Base-by-base conservation (phyloP, 2,797 vertebrate species). In the Esox masquinongy region DNA sequence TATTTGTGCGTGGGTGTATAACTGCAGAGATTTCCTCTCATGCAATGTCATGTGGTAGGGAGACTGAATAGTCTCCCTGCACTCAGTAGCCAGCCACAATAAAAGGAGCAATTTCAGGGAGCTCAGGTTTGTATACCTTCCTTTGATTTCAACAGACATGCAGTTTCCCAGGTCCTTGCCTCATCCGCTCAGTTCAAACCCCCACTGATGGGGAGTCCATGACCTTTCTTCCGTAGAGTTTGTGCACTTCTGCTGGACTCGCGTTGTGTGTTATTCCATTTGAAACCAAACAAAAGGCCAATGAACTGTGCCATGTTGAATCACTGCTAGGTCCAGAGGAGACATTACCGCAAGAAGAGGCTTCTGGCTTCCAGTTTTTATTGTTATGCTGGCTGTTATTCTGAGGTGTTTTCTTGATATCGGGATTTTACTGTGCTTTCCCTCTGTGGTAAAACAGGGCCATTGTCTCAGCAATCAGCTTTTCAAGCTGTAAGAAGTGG, bases 101-200 rank as follows among this genome's bases (percentile, higher is more conserved):
- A 75, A 34, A n/a, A n/a, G 26, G 8, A 49, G 77, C 68, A 77
- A 68, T 82, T 79, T 82, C 76, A 26, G 66, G 70, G 49, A 70
- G n/a, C 56, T 31, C 36, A 29, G 2, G 5, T 67, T 66, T 67
- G 14, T 71, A 5, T 69, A 12, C 43, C 43, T 47, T 47, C 72
- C 36, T 74, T 66, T 24, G 66, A 51, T 79, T 76, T 50, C 29
- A 49, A 47, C 34, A 70, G 73, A 68, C 74, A 49, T 61, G n/a
- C 73, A 39, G 29, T 51, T 79, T 72, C 34, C 36, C 56, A 9
- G 22, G n/a, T 59, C 22, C 24, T 29, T 66, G 78, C 71, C 66
- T 76, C 31, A 17, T 63, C 67, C 50, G 31, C 68, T 71, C 51
- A 31, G 24, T 61, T 43, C 15, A 73, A 61, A 50, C 24, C 64